phyloP scores from a whole-genome alignment of 1,140 invertebrate species.

The Scaptomyza pallida region DNA sequence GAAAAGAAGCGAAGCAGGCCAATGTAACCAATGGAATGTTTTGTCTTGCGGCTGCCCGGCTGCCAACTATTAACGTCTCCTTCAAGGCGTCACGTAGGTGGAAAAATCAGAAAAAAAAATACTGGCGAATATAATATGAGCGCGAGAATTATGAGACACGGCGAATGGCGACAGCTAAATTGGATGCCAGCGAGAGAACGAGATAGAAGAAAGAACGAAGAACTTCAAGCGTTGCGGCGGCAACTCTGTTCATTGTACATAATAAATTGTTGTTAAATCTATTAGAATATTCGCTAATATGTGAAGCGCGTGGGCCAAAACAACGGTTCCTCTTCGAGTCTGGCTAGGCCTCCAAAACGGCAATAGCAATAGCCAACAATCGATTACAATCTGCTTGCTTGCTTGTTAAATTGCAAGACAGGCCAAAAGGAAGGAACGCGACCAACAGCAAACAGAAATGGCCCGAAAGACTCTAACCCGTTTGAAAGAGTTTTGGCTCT shows the following conservation, averaged over 20 bases:
- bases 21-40: slow-evolving; percentile 49
- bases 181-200: slow-evolving; percentile 28
- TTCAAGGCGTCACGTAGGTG: slow-evolving; percentile 70
- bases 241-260: slow-evolving; percentile 32
- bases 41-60: slow-evolving; percentile 31
- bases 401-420: slow-evolving; percentile 77
- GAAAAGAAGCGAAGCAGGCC: slow-evolving; percentile 4
- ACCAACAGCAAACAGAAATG: slow-evolving; percentile 1
- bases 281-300: slow-evolving; percentile 74
- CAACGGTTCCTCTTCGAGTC: slow-evolving; percentile 34
- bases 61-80: slow-evolving; percentile 63
- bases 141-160: slow-evolving; percentile 63
- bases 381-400: slow-evolving; percentile 77
- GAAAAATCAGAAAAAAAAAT: slow-evolving; percentile 29
- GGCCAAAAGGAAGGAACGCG: slow-evolving; percentile 31
- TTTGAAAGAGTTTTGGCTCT: slow-evolving; percentile 27
- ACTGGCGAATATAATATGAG: slow-evolving; percentile 50
- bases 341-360: slow-evolving; percentile 1
- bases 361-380: slow-evolving; percentile 55
- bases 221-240: slow-evolving; percentile 37
- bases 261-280: slow-evolving; percentile 79
- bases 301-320: slow-evolving; percentile 57
- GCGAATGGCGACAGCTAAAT: slow-evolving; percentile 60
- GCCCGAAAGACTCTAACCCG: slow-evolving; percentile 42
- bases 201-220: slow-evolving; percentile 21